These are phyloP conservation scores for Aradophagus sp. DNA, from an alignment of 1,140 invertebrate species.

Conservation along the genomic window DNA sequence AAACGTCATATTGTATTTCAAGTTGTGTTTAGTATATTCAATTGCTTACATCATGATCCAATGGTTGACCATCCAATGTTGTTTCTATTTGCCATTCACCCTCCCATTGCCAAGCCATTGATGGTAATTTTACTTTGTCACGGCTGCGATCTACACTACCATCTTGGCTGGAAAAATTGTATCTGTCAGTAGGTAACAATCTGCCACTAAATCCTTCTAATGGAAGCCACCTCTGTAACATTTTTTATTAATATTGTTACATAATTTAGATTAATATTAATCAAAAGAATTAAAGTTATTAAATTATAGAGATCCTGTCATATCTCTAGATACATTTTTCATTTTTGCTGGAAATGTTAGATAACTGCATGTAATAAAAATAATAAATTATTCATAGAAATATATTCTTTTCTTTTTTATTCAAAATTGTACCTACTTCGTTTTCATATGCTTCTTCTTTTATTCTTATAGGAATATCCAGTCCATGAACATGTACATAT, in stretches of 20 bases:
- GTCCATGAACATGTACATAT: conserved; percentile 90
- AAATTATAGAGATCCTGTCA: too few species aligned
- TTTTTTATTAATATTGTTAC: too few species aligned
- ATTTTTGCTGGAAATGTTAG: too few species aligned
- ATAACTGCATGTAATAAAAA: too few species aligned
- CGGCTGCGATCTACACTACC: conserved; percentile 85
- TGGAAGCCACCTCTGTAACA: conserved; percentile 86
- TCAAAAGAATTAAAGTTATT: too few species aligned
- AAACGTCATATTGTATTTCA: too few species aligned
- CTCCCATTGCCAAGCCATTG: conserved; percentile 96
- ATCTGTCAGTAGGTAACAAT: conserved; percentile 89
- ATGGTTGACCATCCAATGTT: conserved; percentile 88
- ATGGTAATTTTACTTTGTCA: conserved; percentile 88
- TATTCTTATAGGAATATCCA: conserved; percentile 91
- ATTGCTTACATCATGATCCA: conserved; percentile 84
- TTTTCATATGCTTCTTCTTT: conserved; percentile 95
- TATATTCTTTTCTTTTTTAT: too few species aligned
- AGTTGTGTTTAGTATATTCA: too few species aligned
- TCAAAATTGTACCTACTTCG: conserved; percentile 76
- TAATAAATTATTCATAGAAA: too few species aligned
- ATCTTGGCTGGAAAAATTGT: conserved; percentile 88
- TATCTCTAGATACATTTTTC: too few species aligned
- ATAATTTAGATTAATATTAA: too few species aligned
- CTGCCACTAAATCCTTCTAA: conserved; percentile 88
- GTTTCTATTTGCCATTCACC: conserved; percentile 93